These are phyloP conservation scores for Meloe dianella DNA, from an alignment of 2,888 invertebrate species.

Conservation along the genomic window DNA sequence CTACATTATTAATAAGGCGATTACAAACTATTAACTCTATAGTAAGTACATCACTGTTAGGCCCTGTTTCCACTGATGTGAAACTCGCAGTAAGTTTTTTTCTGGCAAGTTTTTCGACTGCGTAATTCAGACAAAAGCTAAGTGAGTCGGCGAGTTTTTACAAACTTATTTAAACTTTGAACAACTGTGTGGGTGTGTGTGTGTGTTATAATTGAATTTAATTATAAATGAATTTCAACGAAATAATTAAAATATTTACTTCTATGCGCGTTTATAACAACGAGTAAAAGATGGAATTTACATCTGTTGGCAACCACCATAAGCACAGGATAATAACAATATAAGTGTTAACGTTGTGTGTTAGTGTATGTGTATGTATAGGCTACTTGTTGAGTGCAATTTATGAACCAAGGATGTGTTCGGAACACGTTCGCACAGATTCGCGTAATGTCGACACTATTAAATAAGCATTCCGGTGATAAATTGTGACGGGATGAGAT, in stretches of 20 bases:
- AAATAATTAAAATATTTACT: background rate
- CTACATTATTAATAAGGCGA: no score
- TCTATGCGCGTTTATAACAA: conserved; percentile 42
- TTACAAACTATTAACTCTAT: no score
- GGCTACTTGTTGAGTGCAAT: conserved; percentile 63
- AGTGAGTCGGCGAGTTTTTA: no score
- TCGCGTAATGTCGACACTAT: conserved; percentile 57
- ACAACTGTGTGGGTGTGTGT: background rate
- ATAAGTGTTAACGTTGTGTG: conserved; percentile 54
- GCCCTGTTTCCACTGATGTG: no score
- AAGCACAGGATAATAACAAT: conserved; percentile 61
- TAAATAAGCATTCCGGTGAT: conserved; percentile 62
- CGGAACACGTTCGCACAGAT: conserved; percentile 52
- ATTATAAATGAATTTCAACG: background rate
- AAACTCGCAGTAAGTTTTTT: no score
- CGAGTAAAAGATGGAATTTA: conserved; percentile 59
- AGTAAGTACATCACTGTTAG: no score
- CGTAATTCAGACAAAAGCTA: no score
- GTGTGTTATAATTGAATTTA: background rate
- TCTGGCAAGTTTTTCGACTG: no score
- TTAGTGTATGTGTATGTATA: conserved; percentile 50
- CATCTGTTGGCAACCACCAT: conserved; percentile 61
- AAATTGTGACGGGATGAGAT: conserved; percentile 61
- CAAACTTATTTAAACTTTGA: no score
- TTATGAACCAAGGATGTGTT: conserved; percentile 59